Evolutionary conservation across 2,113 vertebrate species (phyloP), one percentile per base, ranked within the genome.

Genomic region (Zapus hudsonius): DNA sequence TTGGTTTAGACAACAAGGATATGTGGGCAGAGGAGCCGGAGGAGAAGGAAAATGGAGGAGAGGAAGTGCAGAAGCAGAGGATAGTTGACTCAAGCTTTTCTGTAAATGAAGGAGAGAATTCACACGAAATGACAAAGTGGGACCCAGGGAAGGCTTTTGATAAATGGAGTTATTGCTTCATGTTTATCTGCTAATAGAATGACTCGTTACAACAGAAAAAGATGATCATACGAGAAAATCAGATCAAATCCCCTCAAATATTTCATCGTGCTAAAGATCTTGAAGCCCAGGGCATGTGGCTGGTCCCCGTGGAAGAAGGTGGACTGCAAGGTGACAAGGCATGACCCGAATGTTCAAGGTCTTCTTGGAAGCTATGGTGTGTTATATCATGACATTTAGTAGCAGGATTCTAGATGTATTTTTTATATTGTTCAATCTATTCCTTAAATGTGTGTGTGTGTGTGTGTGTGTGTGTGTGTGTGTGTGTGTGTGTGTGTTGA

Each of bases 321-420:
- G n/a, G n/a, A n/a, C 15, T 67, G 11, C 8, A 64, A 52, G 61
- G 42, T 64, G 73, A 22, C n/a, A 52, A 19, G 13, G 12, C 22
- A 44, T 55, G 22, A 20, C 10, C 61, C 38, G 0, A 23, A n/a
- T 8, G 31, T 69, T 29, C 57, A 52, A 36, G 11, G 42, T 66
- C 79, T 64, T 90, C 38, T 82, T 87, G 44, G 66, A 92, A 93
- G 69, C 90, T 52, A 38, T 73, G n/a, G 20, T 25, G 55, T 64
- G 40, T 70, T 79, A 72, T 23, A 42, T 36, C 74, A 33, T 55
- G 38, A 74, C 52, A 79, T 61, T 88, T 90, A 55, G 29, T 13
- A 66, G 67, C 8, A 72, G 29, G 40, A 75, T 70, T 88, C 95
- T 86, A 90, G 33, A 73, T 67, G 95, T 92, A 44, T 63, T 82